Base-by-base conservation (phyloP, 53 echinoderm and acorn worm genomes). In the Paracentrotus lividus region DNA sequence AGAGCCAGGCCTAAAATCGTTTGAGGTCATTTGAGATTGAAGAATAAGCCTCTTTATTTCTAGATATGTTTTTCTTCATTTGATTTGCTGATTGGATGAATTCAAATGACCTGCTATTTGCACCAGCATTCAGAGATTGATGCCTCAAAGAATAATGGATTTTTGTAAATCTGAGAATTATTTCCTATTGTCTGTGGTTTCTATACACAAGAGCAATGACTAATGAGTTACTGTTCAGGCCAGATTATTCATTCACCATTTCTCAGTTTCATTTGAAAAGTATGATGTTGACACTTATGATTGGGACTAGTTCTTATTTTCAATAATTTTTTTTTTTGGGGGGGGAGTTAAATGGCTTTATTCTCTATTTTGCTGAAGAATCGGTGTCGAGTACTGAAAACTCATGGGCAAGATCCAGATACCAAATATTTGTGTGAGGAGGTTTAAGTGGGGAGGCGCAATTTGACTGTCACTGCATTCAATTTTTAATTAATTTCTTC, bases 71-170 rank as follows among this genome's bases (percentile, higher is more conserved):
- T 78, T 78, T 33, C 45, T 45, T 78, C 45, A 78, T 45, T 78
- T 78, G 14, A 24, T 29, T n/a, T 18, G 5, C 69, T 69, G 36
- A 69, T 38, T 69, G 16, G 69, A 36, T 18, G 20, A 69, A 16
- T 36, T 5, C 13, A 69, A 69, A 69, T 69, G 69, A 38, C 69
- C 34, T 29, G 36, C 38, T 69, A 18, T 69, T 69, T 45, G 44
- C 47, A 9, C n/a, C 81, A 23, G 81, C n/a, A 44, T 44, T 78
- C 81, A 78, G 24, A 78, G 81, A 45, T 45, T n/a, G 47, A n/a
- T 78, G 47, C 44, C 45, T 78, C 47, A 45, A n/a, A 43, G 45
- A 43, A 78, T 78, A 78, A 75, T 75, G 75, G 40, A 38, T 75
- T 75, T 78, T 20, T n/a, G n/a, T n/a, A n/a, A n/a, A n/a, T 78